Base-by-base conservation (phyloP, 2,888 invertebrate species). In the Buathra laborator region DNA sequence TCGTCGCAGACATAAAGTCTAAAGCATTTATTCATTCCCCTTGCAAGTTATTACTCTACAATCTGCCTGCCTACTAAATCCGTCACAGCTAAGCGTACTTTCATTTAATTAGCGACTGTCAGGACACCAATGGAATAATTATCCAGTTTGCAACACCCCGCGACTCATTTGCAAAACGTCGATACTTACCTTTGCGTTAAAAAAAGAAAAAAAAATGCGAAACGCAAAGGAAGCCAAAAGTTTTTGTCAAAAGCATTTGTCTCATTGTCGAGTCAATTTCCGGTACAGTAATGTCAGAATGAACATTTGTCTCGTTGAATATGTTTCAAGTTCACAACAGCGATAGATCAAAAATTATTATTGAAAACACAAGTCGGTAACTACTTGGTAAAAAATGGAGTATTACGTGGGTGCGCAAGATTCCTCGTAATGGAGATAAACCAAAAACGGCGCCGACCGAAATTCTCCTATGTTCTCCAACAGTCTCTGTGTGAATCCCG, bases 401-500 rank as follows among this genome's bases (percentile, higher is more conserved):
- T 24, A 24, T 56, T 4, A 19, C 56, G 56, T 19, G 56, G 56
- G 56, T 12, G 56, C 37, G 5, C 12, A 12, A 16, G 12, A 24
- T 56, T 56, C 24, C 24, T 56, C 24, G 56, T 24, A 24, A 56
- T 12, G 24, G 56, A 9, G 10, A 10, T 4, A 10, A 9, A 12
- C 24, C 12, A 24, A 56, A 56, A 24, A 56, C 56, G 37, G 37
- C 37, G 19, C 56, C 19, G 24, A 24, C 19, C 56, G 24, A 56
- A 56, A 56, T 56, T 56, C 12, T 24, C 24, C 19, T 24, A 56
- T 24, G 56, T 19, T 12, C 10, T 56, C 24, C 12, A 37, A 37
- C 56, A 10, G 56, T 56, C 48, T 29, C 64, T 37, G 48, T 19
- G 32, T 46, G 46, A n/a, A 75, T 75, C 75, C 75, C 48, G 16